phyloP scores from a whole-genome alignment of 2,113 vertebrate genomes.

The Opisthocomus hoazin region DNA sequence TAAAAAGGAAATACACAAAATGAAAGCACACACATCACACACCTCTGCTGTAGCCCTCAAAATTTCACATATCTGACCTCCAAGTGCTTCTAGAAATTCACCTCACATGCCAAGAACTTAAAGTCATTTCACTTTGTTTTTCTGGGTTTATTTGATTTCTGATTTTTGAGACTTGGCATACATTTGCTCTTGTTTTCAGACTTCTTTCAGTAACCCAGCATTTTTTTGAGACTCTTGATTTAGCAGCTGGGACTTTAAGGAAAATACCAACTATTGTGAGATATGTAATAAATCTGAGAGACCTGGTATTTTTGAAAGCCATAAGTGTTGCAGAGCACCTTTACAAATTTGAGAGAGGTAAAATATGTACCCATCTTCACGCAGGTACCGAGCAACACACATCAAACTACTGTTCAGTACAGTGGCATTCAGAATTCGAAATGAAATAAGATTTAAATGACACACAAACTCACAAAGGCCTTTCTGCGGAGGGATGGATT shows the following conservation, averaged over 20 bases:
- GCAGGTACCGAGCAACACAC: not conserved
- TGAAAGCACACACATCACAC: not conserved
- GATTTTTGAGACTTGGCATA: not conserved
- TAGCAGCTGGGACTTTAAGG: not conserved
- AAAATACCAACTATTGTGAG: not conserved
- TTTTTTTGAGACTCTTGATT: not conserved
- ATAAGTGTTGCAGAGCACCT: not conserved
- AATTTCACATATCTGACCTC: not conserved
- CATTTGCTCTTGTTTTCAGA: not conserved
- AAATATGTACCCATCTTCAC: not conserved
- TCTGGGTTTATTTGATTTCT: not conserved
- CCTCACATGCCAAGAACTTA: not conserved
- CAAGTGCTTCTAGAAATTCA: not conserved
- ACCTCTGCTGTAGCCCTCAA: not conserved
- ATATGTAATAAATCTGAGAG: not conserved
- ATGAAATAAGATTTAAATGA: not conserved
- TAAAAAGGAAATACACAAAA: not conserved
- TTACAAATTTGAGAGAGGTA: not conserved
- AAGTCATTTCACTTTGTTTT: not conserved
- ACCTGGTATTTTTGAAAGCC: not conserved
- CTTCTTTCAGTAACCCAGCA: not conserved
- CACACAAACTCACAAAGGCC: not conserved
- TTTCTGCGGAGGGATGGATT: not conserved
- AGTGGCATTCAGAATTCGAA: not conserved
- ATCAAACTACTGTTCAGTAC: not conserved